Conservation (phyloP, 2,113 vertebrate species). For the Rynchops niger region DNA sequence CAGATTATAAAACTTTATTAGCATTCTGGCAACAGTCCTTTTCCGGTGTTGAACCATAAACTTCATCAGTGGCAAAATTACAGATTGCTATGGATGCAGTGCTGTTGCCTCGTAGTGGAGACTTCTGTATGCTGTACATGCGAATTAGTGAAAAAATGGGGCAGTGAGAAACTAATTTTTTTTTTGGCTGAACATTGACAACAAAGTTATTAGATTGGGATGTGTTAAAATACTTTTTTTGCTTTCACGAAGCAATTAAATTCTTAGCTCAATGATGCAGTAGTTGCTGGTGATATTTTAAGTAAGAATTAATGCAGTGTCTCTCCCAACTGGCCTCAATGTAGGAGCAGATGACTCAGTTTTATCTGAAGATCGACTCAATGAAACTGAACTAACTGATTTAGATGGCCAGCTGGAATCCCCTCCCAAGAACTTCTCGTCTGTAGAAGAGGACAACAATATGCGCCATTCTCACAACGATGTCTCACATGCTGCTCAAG, state of each 20-base stretch:
- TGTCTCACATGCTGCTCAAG: conserved; percentile 44
- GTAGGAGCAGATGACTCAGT: conserved; percentile 80
- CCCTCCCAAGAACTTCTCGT: conserved; percentile 78
- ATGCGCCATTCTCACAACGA: conserved; percentile 67
- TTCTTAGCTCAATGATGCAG: neutral
- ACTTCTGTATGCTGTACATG: neutral
- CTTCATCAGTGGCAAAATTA: neutral
- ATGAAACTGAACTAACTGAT: conserved; percentile 88
- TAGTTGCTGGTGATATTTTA: neutral
- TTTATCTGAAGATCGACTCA: conserved; percentile 84
- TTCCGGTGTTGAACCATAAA: neutral
- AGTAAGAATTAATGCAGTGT: neutral
- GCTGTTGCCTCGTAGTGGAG: neutral
- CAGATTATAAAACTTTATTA: neutral
- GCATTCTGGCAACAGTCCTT: neutral
- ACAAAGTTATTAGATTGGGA: neutral
- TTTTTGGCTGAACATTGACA: neutral
- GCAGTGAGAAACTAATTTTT: neutral
- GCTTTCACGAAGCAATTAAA: neutral
- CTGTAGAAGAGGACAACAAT: conserved; percentile 73
- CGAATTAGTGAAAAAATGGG: neutral
- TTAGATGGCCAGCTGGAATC: conserved; percentile 82
- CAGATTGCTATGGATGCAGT: neutral
- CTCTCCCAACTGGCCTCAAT: neutral
- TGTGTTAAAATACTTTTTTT: neutral